Base-by-base conservation (phyloP, 2,797 vertebrate species). In the Thunnus albacares region DNA sequence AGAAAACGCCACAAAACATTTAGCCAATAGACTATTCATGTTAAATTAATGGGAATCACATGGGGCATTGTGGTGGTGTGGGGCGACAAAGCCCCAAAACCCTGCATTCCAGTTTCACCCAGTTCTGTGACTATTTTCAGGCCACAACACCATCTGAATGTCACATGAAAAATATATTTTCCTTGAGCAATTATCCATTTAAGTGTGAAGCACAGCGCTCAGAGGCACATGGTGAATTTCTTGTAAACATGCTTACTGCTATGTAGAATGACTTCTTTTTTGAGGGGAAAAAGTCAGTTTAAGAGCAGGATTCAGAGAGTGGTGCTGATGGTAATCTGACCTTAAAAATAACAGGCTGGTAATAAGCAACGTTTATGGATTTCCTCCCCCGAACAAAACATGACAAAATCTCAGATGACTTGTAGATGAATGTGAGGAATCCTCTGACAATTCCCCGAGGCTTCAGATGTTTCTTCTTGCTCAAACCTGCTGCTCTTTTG, bases 161-260 rank as follows among this genome's bases (percentile, higher is more conserved):
- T 94, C 88, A 94, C 91, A 88, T 92, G 89, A 79, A 90, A 71
- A 85, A 76, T 66, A 55, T 17, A 76, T 84, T 88, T 83, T 83
- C 75, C 75, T 72, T 45, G 66, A 92, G 80, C 81, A 82, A 89
- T 85, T 79, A 83, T 80, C 75, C 58, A 78, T 77, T 82, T 81
- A 55, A 82, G 71, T 71, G 75, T 89, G 80, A 85, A 77, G 74
- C 57, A 49, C 69, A 62, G 70, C 3, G 33, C 79, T 84, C 33
- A 30, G 67, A 83, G 73, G 70, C 78, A 72, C 49, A 6, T 3
- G 0, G 35, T 17, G 53, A 38, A 11, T 58, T 41, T 78, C 60
- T 86, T 75, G 75, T 85, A 71, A 89, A 81, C 45, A 83, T 43
- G 28, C 61, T 41, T 24, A 13, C 38, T 71, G 33, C 49, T 28